phyloP scores from a whole-genome alignment of 2,113 vertebrate species.

The Hippocampus mohnikei region DNA sequence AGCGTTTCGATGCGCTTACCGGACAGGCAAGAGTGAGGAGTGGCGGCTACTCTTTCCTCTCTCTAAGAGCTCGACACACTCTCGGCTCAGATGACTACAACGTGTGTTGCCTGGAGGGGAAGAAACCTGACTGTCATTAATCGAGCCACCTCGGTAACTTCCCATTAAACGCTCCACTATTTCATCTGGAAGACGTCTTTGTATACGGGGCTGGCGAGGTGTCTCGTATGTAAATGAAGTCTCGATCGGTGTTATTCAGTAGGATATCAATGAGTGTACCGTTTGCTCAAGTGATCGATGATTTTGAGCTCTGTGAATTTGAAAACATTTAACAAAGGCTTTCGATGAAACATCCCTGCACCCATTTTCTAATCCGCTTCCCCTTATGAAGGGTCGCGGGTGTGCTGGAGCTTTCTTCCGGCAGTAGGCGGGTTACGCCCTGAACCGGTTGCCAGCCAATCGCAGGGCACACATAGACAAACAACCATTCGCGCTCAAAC shows the following conservation, averaged over 20 bases:
- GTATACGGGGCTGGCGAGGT: slow-evolving; percentile 21
- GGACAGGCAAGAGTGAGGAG: not conserved
- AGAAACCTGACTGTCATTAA: slow-evolving; percentile 45
- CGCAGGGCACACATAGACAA: no score
- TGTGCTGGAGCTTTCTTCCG: no score
- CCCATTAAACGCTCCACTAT: slow-evolving; percentile 62
- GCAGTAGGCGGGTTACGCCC: no score
- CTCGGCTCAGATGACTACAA: slow-evolving; percentile 49
- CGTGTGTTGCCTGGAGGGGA: slow-evolving; percentile 56
- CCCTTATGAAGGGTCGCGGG: no score
- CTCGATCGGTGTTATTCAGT: not conserved
- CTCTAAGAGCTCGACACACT: slow-evolving; percentile 28
- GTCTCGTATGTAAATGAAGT: not conserved
- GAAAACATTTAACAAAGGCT: not conserved
- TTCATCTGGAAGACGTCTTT: slow-evolving; percentile 49
- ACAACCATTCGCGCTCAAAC: no score
- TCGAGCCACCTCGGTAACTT: slow-evolving; percentile 61
- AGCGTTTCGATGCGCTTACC: slow-evolving; percentile 33
- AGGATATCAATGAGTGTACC: not conserved
- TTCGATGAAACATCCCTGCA: no score
- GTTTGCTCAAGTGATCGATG: not conserved
- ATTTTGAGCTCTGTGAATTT: not conserved
- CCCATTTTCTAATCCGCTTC: no score
- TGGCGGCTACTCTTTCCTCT: slow-evolving; percentile 9
- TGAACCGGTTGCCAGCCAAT: no score